Percentiles rank a stretch among this genome's conserved stretches.
Conservation (phyloP, 2,113 vertebrate species). For the Loxodonta africana region DNA sequence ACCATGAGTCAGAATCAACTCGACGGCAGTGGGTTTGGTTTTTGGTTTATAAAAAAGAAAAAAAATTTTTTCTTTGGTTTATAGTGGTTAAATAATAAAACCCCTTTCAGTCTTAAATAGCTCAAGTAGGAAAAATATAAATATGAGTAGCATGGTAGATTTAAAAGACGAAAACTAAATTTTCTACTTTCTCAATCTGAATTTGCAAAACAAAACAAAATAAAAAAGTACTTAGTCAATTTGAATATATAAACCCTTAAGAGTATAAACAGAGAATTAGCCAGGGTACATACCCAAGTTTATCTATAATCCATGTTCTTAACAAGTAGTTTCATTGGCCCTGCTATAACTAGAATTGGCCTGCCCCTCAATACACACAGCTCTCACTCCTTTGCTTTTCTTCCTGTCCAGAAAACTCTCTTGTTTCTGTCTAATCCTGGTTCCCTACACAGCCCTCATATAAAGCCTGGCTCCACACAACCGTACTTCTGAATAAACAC, state of each 20-base stretch:
- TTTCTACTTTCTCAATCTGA: background rate
- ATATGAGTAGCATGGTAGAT: background rate
- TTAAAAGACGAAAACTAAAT: conserved; percentile 21
- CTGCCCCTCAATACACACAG: background rate
- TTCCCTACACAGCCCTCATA: background rate
- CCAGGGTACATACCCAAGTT: background rate
- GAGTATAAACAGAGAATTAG: background rate
- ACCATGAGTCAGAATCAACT: too few species aligned
- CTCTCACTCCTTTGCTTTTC: background rate
- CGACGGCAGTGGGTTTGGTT: too few species aligned
- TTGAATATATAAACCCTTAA: background rate
- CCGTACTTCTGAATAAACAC: background rate
- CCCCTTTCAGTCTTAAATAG: background rate
- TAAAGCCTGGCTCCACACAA: background rate
- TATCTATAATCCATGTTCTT: background rate
- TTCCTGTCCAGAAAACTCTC: background rate
- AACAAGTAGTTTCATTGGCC: background rate
- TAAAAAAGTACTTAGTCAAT: background rate
- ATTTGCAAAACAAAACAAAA: background rate
- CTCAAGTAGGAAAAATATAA: background rate
- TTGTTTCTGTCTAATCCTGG: background rate
- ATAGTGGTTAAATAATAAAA: background rate
- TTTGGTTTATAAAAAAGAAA: too few species aligned
- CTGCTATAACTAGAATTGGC: background rate
- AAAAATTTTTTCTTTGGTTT: too few species aligned